Evolutionary conservation across 2,113 vertebrate genomes (phyloP).

Genomic region (Megaceryle maxima): DNA sequence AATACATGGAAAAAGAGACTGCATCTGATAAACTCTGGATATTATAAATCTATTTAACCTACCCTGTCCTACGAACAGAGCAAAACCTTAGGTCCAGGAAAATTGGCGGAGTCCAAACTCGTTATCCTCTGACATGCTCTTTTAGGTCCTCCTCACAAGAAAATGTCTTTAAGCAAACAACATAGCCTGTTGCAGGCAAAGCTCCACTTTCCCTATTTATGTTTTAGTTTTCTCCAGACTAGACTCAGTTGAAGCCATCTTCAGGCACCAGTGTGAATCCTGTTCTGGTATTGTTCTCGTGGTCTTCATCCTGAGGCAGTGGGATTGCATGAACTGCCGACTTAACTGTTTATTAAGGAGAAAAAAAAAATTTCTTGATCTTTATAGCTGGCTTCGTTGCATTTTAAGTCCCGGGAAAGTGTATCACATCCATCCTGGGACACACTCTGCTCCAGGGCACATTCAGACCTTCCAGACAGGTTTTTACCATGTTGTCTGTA

Average conservation of each 20-base stretch:
- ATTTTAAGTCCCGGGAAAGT: neutral
- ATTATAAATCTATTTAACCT: neutral
- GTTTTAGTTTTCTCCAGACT: neutral
- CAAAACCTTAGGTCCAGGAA: neutral
- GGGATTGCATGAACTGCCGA: neutral
- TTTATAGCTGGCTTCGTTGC: neutral
- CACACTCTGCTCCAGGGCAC: neutral
- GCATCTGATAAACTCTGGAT: neutral
- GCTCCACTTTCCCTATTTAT: fast-evolving
- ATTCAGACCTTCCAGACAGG: neutral
- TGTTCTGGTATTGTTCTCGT: neutral
- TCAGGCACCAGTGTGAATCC: neutral
- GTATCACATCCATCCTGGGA: neutral
- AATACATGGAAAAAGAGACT: neutral
- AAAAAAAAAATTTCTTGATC: neutral
- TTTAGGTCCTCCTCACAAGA: neutral
- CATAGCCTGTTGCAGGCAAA: neutral
- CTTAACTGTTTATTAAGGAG: neutral
- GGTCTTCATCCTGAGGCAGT: neutral
- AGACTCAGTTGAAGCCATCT: neutral
- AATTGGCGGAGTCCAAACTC: neutral
- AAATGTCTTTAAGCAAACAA: neutral
- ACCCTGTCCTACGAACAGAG: neutral
- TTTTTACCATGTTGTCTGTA: neutral
- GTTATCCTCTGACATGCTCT: fast-evolving